Evolutionary conservation across 2,113 vertebrate species (phyloP).

Genomic region (Laterallus jamaicensis): DNA sequence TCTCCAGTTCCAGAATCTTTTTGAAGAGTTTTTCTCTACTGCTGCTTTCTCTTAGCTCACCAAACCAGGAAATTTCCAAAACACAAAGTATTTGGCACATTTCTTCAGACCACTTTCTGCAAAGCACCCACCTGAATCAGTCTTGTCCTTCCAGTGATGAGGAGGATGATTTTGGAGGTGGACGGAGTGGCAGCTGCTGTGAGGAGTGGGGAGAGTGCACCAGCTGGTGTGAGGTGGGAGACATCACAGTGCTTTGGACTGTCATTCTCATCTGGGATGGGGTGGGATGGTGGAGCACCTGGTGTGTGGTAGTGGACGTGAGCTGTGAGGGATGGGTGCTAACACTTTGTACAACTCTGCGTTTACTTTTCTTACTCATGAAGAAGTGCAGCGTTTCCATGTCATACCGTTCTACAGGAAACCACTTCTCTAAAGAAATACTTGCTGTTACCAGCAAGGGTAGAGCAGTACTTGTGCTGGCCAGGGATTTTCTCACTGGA

Average conservation of each 20-base stretch:
- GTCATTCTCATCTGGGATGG: background rate
- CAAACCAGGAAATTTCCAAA: background rate
- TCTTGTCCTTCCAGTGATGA: background rate
- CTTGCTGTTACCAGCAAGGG: background rate
- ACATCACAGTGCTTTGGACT: background rate
- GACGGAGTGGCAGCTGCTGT: fast-evolving
- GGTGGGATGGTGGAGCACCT: background rate
- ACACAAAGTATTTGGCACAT: background rate
- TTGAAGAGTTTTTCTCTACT: background rate
- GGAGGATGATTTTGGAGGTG: background rate
- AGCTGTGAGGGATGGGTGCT: background rate
- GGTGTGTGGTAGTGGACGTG: background rate
- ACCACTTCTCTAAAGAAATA: background rate
- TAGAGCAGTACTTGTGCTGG: background rate
- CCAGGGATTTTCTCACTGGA: background rate
- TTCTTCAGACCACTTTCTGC: background rate
- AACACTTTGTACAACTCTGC: background rate
- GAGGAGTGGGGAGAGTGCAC: background rate
- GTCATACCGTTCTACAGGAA: background rate
- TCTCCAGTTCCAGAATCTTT: background rate
- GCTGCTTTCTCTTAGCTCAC: background rate
- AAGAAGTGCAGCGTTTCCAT: fast-evolving
- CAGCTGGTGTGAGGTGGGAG: fast-evolving
- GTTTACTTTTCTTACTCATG: background rate
- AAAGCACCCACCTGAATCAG: background rate